Conservation (phyloP, 2,888 invertebrate genomes). For the Digitonthophagus gazella region DNA sequence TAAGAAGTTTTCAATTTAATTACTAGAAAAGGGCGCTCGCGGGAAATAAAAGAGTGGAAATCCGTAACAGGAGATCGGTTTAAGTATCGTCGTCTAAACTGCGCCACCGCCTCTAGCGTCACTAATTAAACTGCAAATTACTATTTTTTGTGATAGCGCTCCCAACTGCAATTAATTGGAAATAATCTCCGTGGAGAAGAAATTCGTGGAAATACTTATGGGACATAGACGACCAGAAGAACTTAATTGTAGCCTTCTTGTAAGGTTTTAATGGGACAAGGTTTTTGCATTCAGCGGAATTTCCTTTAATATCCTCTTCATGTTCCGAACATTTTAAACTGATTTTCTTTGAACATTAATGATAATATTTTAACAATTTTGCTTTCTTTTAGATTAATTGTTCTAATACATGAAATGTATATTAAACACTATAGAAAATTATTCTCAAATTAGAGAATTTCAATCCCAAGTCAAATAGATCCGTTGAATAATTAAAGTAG, state of each 20-base stretch:
- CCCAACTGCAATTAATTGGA: neutral
- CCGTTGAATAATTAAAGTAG: neutral
- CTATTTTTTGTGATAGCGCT: neutral
- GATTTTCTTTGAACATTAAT: too few relatives aligned
- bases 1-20: neutral
- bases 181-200: neutral
- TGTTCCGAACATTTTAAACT: too few relatives aligned
- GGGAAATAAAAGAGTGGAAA: neutral
- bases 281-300: too few relatives aligned
- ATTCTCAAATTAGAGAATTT: neutral
- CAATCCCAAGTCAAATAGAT: neutral
- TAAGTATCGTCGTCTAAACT: too few relatives aligned
- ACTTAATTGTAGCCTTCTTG: neutral
- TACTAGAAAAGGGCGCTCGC: neutral
- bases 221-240: neutral
- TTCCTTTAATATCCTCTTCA: too few relatives aligned
- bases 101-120: neutral
- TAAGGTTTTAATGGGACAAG: too few relatives aligned
- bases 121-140: neutral
- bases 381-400: too few relatives aligned
- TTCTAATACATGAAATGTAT: too few relatives aligned
- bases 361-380: too few relatives aligned
- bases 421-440: neutral
- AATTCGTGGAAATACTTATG: neutral
- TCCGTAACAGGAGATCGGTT: neutral